Base-by-base conservation (phyloP, 2,113 vertebrate genomes). In the Holacanthus passer region DNA sequence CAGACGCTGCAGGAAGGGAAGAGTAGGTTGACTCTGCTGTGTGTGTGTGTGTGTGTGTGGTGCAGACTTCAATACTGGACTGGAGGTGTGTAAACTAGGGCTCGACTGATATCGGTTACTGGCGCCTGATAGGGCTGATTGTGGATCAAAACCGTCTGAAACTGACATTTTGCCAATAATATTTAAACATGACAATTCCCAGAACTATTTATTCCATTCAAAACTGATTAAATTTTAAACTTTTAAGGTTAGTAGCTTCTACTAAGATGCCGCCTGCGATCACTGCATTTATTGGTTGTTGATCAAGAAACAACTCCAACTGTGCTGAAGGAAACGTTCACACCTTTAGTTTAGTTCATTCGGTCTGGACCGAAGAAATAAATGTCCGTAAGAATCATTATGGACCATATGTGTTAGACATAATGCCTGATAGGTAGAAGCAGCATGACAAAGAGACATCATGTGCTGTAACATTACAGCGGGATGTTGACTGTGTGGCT, bases 61-160 rank as follows among this genome's bases (percentile, higher is more conserved):
- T 37, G 55, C 13, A 47, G 73, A 77, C 60, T 75, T 87, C 74
- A 88, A 84, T 76, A 77, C 76, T 79, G 86, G 71, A 52, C 41
- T 79, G 65, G 69, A 77, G 65, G 7, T 35, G 65, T 27, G 86
- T 66, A 69, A 62, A 81, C 84, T 41, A 4, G 39, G 78, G 71
- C 58, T 87, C 0, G 66, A 88, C 84, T 82, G 84, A 85, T 85
- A 82, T 24, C 64, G 52, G 81, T 66, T n/a, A 39, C 63, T 19
- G 43, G 7, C 6, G 20, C 43, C 65, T 13, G 9, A 63, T 14
- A 11, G 19, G 35, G 29, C 17, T n/a, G 3, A 0, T 9, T 66
- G 6, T 39, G 10, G n/a, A 24, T 19, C n/a, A 0, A 74, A 16
- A 32, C 3, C 32, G 22, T 58, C 4, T 48, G 1, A 75, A 17